Percentiles rank a stretch among this genome's conserved stretches.
These are phyloP conservation scores for Gnathochromis pfefferi DNA, from an alignment of 2,113 vertebrate genomes.

Conservation along the genomic window DNA sequence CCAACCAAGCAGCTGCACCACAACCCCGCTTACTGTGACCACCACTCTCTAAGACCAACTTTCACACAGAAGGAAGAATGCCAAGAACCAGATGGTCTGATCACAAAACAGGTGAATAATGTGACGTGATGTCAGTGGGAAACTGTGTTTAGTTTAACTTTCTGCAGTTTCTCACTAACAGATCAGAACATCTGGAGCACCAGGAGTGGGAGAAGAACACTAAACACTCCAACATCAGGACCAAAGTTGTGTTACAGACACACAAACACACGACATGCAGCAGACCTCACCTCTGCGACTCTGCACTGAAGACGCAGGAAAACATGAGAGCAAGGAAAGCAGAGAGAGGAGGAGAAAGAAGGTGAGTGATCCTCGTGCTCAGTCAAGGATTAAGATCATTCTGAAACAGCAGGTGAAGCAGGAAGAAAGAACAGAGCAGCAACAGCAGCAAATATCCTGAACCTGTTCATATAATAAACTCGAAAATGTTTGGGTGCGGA, in stretches of 20 bases:
- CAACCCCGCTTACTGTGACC: neutral
- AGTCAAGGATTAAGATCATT: conserved; percentile 26
- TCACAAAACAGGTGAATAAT: neutral
- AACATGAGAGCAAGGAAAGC: conserved; percentile 65
- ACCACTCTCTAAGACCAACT: neutral
- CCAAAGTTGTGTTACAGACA: neutral
- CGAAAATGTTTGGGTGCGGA: fast-evolving
- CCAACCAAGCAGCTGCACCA: neutral
- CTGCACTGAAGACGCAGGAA: conserved; percentile 86
- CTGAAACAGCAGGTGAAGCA: neutral
- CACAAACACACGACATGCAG: neutral
- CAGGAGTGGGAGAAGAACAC: fast-evolving
- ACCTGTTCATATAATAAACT: neutral
- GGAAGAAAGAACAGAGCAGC: neutral
- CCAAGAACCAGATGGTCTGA: neutral
- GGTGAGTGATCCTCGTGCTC: conserved; percentile 27
- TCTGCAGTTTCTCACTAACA: neutral
- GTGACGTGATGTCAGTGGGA: neutral
- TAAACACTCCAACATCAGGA: neutral
- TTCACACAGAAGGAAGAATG: neutral
- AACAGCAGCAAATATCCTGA: neutral
- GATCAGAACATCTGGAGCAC: neutral
- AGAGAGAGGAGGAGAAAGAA: neutral
- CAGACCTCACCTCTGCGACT: conserved; percentile 95
- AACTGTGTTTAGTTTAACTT: neutral